These are phyloP conservation scores for Caenorhabditis inopinata DNA, from an alignment of 1,140 invertebrate genomes.

Conservation along the genomic window DNA sequence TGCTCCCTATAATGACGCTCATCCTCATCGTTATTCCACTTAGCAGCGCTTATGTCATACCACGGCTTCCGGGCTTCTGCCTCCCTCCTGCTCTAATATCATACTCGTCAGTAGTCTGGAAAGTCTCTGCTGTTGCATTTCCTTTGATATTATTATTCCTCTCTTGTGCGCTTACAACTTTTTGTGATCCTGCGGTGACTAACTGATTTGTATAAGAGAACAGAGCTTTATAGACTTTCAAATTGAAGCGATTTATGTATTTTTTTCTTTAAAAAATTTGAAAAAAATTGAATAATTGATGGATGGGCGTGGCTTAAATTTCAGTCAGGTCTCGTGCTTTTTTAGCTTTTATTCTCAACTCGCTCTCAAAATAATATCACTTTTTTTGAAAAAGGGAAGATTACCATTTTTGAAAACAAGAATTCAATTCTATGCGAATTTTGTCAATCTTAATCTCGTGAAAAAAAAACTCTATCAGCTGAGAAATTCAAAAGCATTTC, in stretches of 20 bases:
- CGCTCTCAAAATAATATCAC: no score
- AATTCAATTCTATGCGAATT: no score
- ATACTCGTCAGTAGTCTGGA: constrained; percentile 32
- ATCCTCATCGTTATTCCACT: not conserved
- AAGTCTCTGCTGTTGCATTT: not conserved
- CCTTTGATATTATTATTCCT: not conserved
- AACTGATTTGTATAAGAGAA: constrained; percentile 26
- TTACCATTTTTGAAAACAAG: no score
- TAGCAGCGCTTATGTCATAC: constrained; percentile 26
- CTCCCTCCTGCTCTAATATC: not conserved
- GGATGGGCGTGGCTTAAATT: no score
- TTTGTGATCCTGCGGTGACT: not conserved
- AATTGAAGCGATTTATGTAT: not conserved
- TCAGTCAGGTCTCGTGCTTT: no score
- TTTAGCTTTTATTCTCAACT: no score
- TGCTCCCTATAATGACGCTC: not conserved
- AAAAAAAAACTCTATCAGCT: no score
- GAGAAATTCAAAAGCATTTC: no score
- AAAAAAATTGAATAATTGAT: not conserved
- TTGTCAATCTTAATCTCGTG: no score
- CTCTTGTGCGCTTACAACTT: not conserved
- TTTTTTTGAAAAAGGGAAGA: no score
- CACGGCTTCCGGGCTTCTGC: constrained; percentile 32
- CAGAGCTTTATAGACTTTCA: no score
- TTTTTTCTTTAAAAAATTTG: not conserved